These are phyloP conservation scores for Scolanthus callimorphus DNA, from an alignment of 92 coral and sea anemone species.

Conservation along the genomic window DNA sequence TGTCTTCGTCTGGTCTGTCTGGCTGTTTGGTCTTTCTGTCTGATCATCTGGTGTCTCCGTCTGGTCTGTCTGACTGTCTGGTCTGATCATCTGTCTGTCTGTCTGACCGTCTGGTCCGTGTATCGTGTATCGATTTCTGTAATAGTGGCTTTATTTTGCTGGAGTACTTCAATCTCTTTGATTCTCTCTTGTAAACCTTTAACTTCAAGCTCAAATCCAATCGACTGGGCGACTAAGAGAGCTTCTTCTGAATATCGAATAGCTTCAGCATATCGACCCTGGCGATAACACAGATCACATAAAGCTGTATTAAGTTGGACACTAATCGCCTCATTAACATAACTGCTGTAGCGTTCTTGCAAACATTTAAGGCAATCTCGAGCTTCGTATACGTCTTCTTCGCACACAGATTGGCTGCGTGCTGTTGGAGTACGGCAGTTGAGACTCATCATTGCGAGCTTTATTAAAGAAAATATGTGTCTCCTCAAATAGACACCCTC, in stretches of 20 bases:
- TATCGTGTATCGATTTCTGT: too few relatives aligned
- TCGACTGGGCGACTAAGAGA: conserved; percentile 1
- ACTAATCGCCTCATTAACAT: conserved; percentile 33
- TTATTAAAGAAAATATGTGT: conserved; percentile 32
- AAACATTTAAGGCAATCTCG: conserved; percentile 31
- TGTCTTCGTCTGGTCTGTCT: too few relatives aligned
- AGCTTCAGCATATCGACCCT: conserved; percentile 28
- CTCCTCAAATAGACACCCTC: conserved; percentile 30
- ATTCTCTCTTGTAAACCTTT: conserved; percentile 35
- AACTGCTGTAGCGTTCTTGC: conserved; percentile 36
- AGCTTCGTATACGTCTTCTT: conserved; percentile 38
- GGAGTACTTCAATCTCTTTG: conserved; percentile 11
- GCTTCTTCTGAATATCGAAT: conserved; percentile 30
- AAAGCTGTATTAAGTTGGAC: conserved; percentile 43
- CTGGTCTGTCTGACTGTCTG: too few relatives aligned
- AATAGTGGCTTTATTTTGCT: too few relatives aligned
- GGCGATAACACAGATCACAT: conserved; percentile 46
- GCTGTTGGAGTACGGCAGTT: conserved; percentile 53
- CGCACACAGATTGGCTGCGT: conserved; percentile 38
- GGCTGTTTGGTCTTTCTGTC: too few relatives aligned
- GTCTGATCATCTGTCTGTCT: too few relatives aligned
- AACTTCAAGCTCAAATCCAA: conserved; percentile 38
- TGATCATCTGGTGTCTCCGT: too few relatives aligned
- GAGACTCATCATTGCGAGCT: conserved; percentile 48
- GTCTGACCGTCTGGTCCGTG: too few relatives aligned